phyloP scores from a whole-genome alignment of 2,797 vertebrate species.

The Rhinoraja longicauda region DNA sequence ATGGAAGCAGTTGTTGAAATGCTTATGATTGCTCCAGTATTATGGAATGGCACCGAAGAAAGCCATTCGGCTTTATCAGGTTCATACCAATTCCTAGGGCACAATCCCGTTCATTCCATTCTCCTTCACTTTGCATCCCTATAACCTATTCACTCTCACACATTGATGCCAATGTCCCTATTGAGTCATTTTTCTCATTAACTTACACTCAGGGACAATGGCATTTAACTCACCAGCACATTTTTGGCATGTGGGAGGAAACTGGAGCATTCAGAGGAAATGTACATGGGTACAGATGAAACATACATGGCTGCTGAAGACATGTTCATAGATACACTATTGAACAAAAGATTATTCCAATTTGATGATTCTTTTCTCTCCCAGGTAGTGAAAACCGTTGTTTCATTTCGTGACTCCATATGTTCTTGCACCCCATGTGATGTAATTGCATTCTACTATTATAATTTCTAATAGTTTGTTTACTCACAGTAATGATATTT shows the following conservation, averaged over 20 bases:
- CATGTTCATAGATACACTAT: background rate
- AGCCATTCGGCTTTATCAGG: too few relatives aligned
- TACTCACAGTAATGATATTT: background rate
- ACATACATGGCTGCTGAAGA: background rate
- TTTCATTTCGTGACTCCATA: background rate
- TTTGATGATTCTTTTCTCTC: background rate
- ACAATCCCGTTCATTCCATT: too few relatives aligned
- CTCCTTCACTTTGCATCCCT: too few relatives aligned
- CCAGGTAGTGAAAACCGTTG: background rate
- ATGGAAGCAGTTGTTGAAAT: background rate
- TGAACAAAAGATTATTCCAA: background rate
- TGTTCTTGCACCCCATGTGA: background rate
- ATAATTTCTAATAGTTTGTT: background rate
- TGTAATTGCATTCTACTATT: background rate
- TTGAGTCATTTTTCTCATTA: too few relatives aligned
- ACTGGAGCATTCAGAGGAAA: too few relatives aligned
- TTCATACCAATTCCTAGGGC: too few relatives aligned
- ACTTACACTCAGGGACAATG: too few relatives aligned
- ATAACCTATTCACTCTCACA: too few relatives aligned
- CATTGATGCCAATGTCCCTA: too few relatives aligned
- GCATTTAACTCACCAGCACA: too few relatives aligned
- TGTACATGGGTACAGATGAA: too few relatives aligned
- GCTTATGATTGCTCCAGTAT: background rate
- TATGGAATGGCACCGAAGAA: background rate
- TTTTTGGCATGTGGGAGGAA: too few relatives aligned